These are phyloP conservation scores for Leucophenga varia DNA, from an alignment of 1,140 invertebrate species.

Conservation along the genomic window DNA sequence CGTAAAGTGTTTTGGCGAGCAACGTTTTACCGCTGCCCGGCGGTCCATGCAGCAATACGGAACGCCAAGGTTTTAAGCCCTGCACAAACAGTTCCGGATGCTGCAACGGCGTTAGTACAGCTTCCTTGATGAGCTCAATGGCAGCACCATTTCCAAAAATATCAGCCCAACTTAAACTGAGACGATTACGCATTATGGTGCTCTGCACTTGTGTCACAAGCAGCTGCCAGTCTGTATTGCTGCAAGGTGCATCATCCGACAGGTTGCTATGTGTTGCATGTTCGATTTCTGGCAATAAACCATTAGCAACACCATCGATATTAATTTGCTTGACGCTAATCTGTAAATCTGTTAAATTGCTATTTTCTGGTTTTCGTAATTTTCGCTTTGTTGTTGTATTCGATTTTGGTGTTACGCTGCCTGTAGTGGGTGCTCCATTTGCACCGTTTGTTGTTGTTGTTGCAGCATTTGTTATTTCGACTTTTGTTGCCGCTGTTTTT, in stretches of 20 bases:
- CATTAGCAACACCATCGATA: slow-evolving; percentile 7
- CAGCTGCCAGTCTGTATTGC: slow-evolving; percentile 39
- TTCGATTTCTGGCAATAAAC: slow-evolving; percentile 37
- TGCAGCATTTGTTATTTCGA: background rate
- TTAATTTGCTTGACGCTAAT: slow-evolving; percentile 12
- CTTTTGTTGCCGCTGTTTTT: slow-evolving; percentile 20
- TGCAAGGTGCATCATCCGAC: slow-evolving; percentile 30
- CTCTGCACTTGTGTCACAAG: slow-evolving; percentile 41
- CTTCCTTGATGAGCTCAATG: slow-evolving; percentile 84
- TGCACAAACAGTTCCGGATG: slow-evolving; percentile 83
- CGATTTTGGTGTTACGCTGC: too few species aligned
- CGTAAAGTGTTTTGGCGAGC: slow-evolving; percentile 83
- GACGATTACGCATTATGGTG: slow-evolving; percentile 32
- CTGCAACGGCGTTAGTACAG: slow-evolving; percentile 81
- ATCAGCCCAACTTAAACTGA: slow-evolving; percentile 62
- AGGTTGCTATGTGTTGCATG: slow-evolving; percentile 30
- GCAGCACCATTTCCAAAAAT: slow-evolving; percentile 77
- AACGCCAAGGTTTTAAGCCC: slow-evolving; percentile 80
- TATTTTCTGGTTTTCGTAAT: slow-evolving; percentile 14
- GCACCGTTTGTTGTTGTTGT: background rate
- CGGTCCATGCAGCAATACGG: slow-evolving; percentile 82
- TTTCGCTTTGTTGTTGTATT: slow-evolving; percentile 5
- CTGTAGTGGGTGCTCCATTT: background rate
- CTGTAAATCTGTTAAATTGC: too few species aligned
- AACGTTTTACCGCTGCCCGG: slow-evolving; percentile 85